Base-by-base conservation (phyloP, 2,797 vertebrate species). In the Peromyscus melanophrys region DNA sequence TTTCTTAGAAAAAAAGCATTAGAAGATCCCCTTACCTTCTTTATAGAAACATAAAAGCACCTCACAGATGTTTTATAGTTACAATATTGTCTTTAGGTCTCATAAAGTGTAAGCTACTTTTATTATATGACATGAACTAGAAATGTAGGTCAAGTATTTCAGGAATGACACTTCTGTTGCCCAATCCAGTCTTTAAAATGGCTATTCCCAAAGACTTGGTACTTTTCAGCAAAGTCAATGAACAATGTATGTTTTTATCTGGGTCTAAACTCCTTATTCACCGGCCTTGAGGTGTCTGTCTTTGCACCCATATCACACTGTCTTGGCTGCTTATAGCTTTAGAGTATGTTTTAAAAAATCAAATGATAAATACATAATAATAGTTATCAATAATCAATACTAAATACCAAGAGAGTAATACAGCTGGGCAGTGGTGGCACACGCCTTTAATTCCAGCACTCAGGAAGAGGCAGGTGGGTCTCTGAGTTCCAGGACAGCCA, bases 311-410 rank as follows among this genome's bases (percentile, higher is more conserved):
- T 67, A 49, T 40, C 37, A 75, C 9, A 31, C 40, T 75, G 21
- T 85, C 81, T 92, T 94, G 43, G 59, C 49, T 78, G 34, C 12
- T 21, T 61, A 14, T 9, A 59, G 37, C 27, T 87, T 87, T 91
- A 37, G 17, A 40, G 21, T 88, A 61, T 63, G 57, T 65, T 85
- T 80, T n/a, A 97, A 78, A 84, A 97, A 78, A 84, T 80, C 4
- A 91, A 43, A 31, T 46, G 63, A 52, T 83, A 88, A 88, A 59
- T 59, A 76, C 12, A 59, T 31, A 43, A 21, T 59, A 34, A 61
- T 76, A 76, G 29, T 34, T 43, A 75, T 40, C 55, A 89, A 10
- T 75, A 57, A 40, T 31, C 75, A 75, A 59, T 31, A 43, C 37
- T 88, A 88, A 43, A 75, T 43, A 29, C 16, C n/a, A 88, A 88